Base-by-base conservation (phyloP, 1,140 invertebrate genomes). In the Drosophila bocki region DNA sequence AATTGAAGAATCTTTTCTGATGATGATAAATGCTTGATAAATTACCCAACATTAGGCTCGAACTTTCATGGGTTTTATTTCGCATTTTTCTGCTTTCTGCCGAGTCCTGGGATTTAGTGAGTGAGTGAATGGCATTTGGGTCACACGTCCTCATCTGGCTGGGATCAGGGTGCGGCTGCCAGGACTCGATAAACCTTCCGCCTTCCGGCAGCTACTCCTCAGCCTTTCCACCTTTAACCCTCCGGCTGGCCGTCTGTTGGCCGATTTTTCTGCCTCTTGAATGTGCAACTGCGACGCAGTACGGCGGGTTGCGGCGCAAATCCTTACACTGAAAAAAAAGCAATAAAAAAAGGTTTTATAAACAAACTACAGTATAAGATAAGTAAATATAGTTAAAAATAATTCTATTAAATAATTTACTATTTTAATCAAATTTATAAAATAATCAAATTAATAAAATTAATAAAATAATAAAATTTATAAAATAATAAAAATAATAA, bases 201-300 rank as follows among this genome's bases (percentile, higher is more conserved):
- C 17, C 37, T 15, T 37, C 3, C 37, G 12, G 41, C 29, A 35
- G 50, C 39, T n/a, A 26, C 33, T 42, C 17, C 9, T 41, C 35
- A 41, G n/a, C 37, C 48, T 19, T 48, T 12, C 48, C 48, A 19
- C 45, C 42, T 22, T 26, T 71, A 35, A 65, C 62, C 57, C 39
- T 35, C 39, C 32, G n/a, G 22, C 19, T 15, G 22, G 22, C 26
- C 29, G 50, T 48, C 61, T 45, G 59, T 69, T 63, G 32, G 51
- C 54, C 32, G n/a, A 33, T 64, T 54, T 54, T 39, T 15, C 22
- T 57, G 71, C 48, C 71, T 42, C 48, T 71, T 33, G 19, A 42
- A 39, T 77, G 48, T 51, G 81, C 81, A 85, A 72, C 62, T 72
- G 62, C 77, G 72, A 61, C 82, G 81, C 72, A 85, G 62, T 84